A percentile compares a stretch with the other conserved stretches of the same genome.
Conservation (phyloP, 2,888 invertebrate genomes). For the Brachypalpus laphriformis region DNA sequence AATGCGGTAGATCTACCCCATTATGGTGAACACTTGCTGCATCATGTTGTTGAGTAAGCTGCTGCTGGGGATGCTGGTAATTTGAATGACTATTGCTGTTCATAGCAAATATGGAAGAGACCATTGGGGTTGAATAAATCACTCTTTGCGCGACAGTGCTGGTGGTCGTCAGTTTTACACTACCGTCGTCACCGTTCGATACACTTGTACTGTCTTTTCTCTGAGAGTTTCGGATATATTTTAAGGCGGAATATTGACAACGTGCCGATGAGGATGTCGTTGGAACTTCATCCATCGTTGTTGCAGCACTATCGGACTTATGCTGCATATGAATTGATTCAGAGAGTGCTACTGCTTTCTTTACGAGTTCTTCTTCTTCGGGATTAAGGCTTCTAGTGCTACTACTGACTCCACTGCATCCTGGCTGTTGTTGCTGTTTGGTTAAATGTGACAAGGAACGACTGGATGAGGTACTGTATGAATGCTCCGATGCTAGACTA, state of each 20-base stretch:
- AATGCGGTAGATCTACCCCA: constrained; percentile 69
- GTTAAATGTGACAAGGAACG: constrained; percentile 75
- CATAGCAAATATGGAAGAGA: constrained; percentile 48
- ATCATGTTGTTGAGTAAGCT: constrained; percentile 22
- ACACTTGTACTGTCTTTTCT: constrained; percentile 38
- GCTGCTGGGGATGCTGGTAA: constrained; percentile 38
- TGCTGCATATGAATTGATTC: constrained; percentile 42
- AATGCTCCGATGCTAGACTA: constrained; percentile 77
- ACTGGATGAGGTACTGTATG: constrained; percentile 75
- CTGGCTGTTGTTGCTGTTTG: constrained; percentile 72
- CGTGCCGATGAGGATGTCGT: constrained; percentile 80
- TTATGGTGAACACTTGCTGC: constrained; percentile 63
- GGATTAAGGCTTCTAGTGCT: constrained; percentile 35
- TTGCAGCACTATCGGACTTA: constrained; percentile 46
- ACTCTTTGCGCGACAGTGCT: neutral
- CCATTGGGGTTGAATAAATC: neutral
- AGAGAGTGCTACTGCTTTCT: constrained; percentile 11
- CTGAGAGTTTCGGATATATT: constrained; percentile 75
- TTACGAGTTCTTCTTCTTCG: constrained; percentile 47
- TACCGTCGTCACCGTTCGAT: constrained; percentile 30
- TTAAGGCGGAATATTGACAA: constrained; percentile 79
- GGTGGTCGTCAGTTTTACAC: neutral
- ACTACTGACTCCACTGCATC: constrained; percentile 44
- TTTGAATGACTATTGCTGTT: constrained; percentile 38
- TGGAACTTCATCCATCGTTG: constrained; percentile 60